Evolutionary conservation across 1,140 invertebrate species (phyloP), one percentile per base, ranked within the genome.

Genomic region (Caligus rogercresseyi): DNA sequence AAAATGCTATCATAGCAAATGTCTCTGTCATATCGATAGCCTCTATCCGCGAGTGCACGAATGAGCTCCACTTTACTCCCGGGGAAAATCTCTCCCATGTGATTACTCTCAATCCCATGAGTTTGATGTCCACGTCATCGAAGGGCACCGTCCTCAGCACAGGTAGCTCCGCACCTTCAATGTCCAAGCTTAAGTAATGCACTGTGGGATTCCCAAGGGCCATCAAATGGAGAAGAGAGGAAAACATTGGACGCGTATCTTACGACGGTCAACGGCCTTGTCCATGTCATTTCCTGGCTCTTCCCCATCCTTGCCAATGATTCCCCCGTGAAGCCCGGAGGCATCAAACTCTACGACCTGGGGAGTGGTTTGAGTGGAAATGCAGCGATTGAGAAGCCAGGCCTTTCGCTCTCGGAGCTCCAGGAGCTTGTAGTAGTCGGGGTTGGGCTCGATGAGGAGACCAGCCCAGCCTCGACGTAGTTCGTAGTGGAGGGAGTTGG

Each of bases 211-310:
- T 76, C 68, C 84, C 83, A 65, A 84, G 81, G 25, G 86, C 86
- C 63, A 86, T 74, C 68, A 89, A 61, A 89, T 75, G 18, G 86
- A 85, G 70, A 82, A 85, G 57, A 90, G 76, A 66, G 87, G 86
- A 72, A 89, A 87, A 73, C 86, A 89, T 70, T 85, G 83, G 56
- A 89, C 81, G 67, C 83, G 78, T 14, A 84, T 75, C n/a, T 78
- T 76, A 4, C 76, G 73, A 68, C 86, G 84, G 78, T 79, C 85
- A 61, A 79, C 73, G 0, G 81, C 82, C 58, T 81, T 81, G 2
- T 79, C 80, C 14, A 76, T 73, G 72, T 73, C 52, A 56, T 70
- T 67, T 0, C 70, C 70, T 59, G 71, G 65, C 55, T 75, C 75
- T 0, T 78, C 78, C 0, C 80, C 76, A 51, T 78, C 75, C 71